These are phyloP conservation scores for Hemicordylus capensis DNA, from an alignment of 2,113 vertebrate species.

Conservation along the genomic window DNA sequence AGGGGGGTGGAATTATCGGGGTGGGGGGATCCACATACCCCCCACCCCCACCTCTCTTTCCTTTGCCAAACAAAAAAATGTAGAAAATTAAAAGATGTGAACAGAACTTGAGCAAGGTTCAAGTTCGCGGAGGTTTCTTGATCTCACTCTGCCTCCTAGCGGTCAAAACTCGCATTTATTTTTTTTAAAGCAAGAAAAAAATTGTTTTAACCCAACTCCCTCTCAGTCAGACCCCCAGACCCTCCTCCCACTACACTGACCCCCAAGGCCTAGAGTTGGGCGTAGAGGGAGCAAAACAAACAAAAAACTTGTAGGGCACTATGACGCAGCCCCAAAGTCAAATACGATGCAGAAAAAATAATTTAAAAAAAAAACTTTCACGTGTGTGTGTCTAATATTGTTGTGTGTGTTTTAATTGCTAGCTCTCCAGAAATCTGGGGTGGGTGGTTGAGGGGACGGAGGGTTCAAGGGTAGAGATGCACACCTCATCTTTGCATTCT, in stretches of 20 bases:
- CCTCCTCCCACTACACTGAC: too few species aligned
- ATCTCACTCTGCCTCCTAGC: conserved; percentile 96
- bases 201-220: conserved; percentile 10
- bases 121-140: conserved; percentile 87
- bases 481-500: not conserved
- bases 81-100: conserved; percentile 59
- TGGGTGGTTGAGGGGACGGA: not conserved
- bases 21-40: not conserved
- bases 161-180: conserved; percentile 71
- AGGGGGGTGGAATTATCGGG: not conserved
- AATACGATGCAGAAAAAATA: too few species aligned
- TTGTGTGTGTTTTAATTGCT: too few species aligned
- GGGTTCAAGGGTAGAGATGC: too few species aligned
- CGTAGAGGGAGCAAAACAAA: too few species aligned
- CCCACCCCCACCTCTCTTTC: conserved; percentile 35
- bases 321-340: too few species aligned
- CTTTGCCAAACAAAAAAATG: conserved; percentile 41
- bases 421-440: not conserved
- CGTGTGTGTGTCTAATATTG: not conserved
- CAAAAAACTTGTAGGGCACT: not conserved
- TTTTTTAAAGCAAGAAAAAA: not conserved
- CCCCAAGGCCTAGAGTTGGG: not conserved
- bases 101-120: conserved; percentile 86
- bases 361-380: not conserved
- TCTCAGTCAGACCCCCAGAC: too few species aligned